A percentile compares a stretch with the other conserved stretches of the same genome.
phyloP scores from a whole-genome alignment of 2,888 invertebrate genomes.

The Azorinus chamasolen region DNA sequence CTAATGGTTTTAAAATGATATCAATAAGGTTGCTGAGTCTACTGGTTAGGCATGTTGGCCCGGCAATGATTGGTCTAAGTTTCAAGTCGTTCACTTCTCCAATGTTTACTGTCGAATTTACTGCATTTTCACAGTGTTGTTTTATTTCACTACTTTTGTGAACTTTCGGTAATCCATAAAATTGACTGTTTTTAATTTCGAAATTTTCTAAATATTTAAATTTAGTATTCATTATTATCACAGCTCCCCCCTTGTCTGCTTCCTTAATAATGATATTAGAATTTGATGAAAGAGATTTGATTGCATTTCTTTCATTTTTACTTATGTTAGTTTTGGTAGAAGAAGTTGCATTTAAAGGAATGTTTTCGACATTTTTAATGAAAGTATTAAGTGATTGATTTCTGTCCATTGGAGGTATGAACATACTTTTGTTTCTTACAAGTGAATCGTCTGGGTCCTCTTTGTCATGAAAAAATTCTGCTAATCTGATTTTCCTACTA shows the following conservation, averaged over 20 bases:
- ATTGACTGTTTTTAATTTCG: neutral
- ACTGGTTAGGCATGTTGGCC: slow-evolving; percentile 32
- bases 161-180: neutral
- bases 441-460: too few species aligned
- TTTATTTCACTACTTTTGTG: neutral
- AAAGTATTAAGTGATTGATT: too few species aligned
- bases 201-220: neutral
- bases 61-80: slow-evolving; percentile 13
- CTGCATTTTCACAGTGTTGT: neutral
- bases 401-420: too few species aligned
- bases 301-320: too few species aligned
- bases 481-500: too few species aligned
- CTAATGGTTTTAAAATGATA: slow-evolving; percentile 38
- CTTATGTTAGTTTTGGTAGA: too few species aligned
- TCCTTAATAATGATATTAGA: slow-evolving; percentile 5
- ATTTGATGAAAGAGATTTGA: neutral
- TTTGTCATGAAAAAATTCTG: too few species aligned
- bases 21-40: slow-evolving; percentile 39
- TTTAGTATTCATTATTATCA: neutral
- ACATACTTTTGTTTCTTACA: too few species aligned
- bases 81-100: neutral
- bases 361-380: too few species aligned
- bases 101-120: neutral
- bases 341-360: too few species aligned
- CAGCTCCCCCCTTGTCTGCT: slow-evolving; percentile 11